These are phyloP conservation scores for Noctua pronuba DNA, from an alignment of 2,888 invertebrate genomes.

Conservation along the genomic window DNA sequence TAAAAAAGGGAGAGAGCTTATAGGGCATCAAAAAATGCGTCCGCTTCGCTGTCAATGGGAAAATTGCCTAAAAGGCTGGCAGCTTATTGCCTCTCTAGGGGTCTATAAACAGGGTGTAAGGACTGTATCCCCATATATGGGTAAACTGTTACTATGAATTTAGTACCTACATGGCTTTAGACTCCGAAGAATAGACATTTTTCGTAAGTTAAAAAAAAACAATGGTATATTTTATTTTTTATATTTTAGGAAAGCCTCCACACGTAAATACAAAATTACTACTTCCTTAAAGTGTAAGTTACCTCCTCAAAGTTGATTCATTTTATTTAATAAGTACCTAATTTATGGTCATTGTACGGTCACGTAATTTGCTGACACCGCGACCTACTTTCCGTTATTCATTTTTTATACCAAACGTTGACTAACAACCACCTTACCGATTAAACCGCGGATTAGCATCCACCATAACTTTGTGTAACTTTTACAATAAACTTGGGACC, in stretches of 20 bases:
- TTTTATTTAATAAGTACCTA: background rate
- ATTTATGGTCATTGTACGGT: background rate
- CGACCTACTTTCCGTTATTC: background rate
- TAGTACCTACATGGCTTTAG: background rate
- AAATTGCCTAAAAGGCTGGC: conserved; percentile 3
- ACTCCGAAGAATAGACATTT: background rate
- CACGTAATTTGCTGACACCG: background rate
- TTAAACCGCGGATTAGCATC: background rate
- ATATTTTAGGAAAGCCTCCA: too few relatives aligned
- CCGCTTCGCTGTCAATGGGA: background rate
- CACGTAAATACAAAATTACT: too few relatives aligned
- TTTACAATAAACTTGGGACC: background rate
- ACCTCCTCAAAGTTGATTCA: background rate
- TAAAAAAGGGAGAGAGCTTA: background rate
- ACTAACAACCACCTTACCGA: background rate
- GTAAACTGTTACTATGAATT: background rate
- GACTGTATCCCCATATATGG: background rate
- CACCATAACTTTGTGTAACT: background rate
- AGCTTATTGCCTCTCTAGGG: conserved; percentile 1
- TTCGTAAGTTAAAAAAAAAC: background rate
- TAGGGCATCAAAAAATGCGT: background rate
- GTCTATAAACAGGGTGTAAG: background rate
- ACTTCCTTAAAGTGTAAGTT: too few relatives aligned
- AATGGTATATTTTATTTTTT: background rate
- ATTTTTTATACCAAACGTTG: background rate